phyloP scores from a whole-genome alignment of 1,140 invertebrate genomes.

The Bemisia tabaci region DNA sequence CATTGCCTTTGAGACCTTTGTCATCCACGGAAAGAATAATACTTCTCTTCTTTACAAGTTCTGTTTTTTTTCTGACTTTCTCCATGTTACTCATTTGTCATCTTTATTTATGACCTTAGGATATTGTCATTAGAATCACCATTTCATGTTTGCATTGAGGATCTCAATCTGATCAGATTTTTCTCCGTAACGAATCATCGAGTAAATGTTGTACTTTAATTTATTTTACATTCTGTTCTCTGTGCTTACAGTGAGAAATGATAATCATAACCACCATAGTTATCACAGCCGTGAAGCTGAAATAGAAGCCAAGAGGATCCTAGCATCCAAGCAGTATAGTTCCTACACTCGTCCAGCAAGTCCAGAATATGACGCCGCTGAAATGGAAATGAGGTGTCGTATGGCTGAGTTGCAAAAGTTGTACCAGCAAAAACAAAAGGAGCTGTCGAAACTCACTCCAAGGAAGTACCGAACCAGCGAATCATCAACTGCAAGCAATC shows the following conservation, averaged over 20 bases:
- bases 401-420: slow-evolving; percentile 64
- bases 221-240: too few relatives aligned
- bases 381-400: slow-evolving; percentile 61
- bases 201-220: too few relatives aligned
- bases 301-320: slow-evolving; percentile 8
- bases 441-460: slow-evolving; percentile 52
- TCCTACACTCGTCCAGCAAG: slow-evolving; percentile 1
- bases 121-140: too few relatives aligned
- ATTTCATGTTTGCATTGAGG: too few relatives aligned
- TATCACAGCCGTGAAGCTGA: slow-evolving; percentile 8
- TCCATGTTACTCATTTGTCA: too few relatives aligned
- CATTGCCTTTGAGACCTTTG: too few relatives aligned
- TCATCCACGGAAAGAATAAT: too few relatives aligned
- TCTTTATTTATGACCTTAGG: too few relatives aligned
- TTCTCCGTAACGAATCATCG: too few relatives aligned
- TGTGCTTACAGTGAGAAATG: neutral
- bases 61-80: too few relatives aligned
- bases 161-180: too few relatives aligned
- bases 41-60: too few relatives aligned
- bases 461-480: slow-evolving; percentile 27
- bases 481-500: slow-evolving; percentile 4
- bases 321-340: slow-evolving; percentile 9
- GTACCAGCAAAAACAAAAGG: slow-evolving; percentile 68
- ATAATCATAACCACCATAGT: neutral
- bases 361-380: slow-evolving; percentile 41